Conservation (phyloP, 2,113 vertebrate genomes). For the Diadophis punctatus region DNA sequence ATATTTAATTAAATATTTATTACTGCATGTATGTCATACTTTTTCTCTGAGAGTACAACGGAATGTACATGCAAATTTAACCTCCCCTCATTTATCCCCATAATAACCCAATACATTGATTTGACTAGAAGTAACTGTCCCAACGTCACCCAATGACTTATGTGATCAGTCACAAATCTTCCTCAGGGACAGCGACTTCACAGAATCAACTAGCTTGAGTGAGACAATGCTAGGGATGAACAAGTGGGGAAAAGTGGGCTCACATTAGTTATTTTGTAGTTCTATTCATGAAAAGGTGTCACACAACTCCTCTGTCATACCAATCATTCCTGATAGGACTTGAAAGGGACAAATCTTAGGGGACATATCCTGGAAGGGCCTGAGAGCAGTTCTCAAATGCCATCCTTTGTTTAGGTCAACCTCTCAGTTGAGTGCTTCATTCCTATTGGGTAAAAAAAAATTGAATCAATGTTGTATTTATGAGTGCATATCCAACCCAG, state of each 20-base stretch:
- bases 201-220: not conserved
- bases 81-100: not conserved
- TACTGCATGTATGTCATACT: not conserved
- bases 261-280: not conserved
- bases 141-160: not conserved
- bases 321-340: not conserved
- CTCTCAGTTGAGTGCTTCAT: not conserved
- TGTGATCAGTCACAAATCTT: not conserved
- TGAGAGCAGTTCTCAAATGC: not conserved
- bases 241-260: too few species aligned
- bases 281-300: not conserved
- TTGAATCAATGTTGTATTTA: not conserved
- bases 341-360: not conserved
- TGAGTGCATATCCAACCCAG: not conserved
- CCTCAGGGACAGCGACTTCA: not conserved
- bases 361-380: not conserved
- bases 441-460: not conserved
- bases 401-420: not conserved
- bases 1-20: not conserved
- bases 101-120: not conserved
- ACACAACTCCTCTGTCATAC: not conserved
- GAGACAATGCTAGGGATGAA: not conserved
- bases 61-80: not conserved
- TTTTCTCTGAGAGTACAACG: not conserved
- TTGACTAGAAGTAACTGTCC: not conserved